phyloP scores from a whole-genome alignment of 2,797 vertebrate genomes.

The Enteromius treurensis region DNA sequence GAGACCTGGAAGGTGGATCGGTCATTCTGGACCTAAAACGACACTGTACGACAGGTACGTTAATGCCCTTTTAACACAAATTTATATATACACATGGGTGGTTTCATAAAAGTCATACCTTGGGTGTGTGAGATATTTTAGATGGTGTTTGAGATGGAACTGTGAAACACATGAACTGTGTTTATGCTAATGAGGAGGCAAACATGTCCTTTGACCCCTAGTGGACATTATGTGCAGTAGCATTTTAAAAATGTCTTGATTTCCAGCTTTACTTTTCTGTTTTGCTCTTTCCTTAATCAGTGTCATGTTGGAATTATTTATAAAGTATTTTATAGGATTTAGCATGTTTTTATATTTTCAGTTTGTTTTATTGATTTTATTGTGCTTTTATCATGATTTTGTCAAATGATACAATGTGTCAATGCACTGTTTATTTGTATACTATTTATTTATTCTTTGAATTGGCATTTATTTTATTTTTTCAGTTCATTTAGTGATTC shows the following conservation, averaged over 20 bases:
- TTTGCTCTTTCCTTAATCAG: not conserved
- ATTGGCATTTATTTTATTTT: not conserved
- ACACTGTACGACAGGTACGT: conserved; percentile 76
- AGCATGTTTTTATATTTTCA: not conserved
- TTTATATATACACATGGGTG: not conserved
- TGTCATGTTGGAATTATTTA: not conserved
- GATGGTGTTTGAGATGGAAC: not conserved
- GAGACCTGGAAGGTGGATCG: conserved; percentile 84
- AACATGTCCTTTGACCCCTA: not conserved
- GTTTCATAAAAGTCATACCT: not conserved
- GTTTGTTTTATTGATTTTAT: not conserved
- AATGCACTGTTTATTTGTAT: not conserved
- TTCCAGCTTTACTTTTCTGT: not conserved
- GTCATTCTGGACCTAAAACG: conserved; percentile 89
- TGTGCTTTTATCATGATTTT: not conserved
- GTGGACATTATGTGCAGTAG: not conserved
- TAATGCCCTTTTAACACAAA: not conserved
- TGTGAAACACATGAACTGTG: not conserved
- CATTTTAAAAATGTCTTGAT: not conserved
- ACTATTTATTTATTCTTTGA: not conserved
- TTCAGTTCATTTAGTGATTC: no score
- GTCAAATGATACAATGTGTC: not conserved
- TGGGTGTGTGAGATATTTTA: not conserved
- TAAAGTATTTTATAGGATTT: not conserved
- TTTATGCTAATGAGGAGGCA: not conserved